Conservation (phyloP, 2,888 invertebrate genomes). For the Chironomus riparius region DNA sequence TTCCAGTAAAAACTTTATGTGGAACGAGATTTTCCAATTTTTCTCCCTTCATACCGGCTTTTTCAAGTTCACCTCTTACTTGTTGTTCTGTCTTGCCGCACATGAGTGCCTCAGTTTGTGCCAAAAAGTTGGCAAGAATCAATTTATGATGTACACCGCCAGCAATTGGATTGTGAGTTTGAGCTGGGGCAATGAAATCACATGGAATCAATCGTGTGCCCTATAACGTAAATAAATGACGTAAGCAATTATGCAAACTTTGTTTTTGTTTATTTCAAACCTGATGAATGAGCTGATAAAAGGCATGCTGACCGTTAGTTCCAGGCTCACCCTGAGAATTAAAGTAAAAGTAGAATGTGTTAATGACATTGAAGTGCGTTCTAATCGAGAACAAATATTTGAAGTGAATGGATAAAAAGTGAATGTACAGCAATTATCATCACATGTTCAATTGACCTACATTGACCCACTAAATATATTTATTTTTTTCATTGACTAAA, state of each 20-base stretch:
- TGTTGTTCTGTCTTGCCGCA: slow-evolving; percentile 52
- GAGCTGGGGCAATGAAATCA: slow-evolving; percentile 91
- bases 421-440: slow-evolving; percentile 32
- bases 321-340: slow-evolving; percentile 82
- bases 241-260: slow-evolving; percentile 28
- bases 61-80: slow-evolving; percentile 67
- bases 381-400: too few relatives aligned
- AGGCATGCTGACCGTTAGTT: slow-evolving; percentile 99
- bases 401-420: background rate
- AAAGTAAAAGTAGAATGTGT: slow-evolving; percentile 42
- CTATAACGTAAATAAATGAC: background rate
- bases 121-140: slow-evolving; percentile 91
- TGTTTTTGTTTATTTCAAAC: slow-evolving; percentile 38
- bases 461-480: background rate
- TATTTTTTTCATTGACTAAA: background rate
- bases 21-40: slow-evolving; percentile 73
- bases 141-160: slow-evolving; percentile 86
- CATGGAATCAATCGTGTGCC: slow-evolving; percentile 74
- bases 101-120: slow-evolving; percentile 98
- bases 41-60: slow-evolving; percentile 64
- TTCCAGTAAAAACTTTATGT: slow-evolving; percentile 95
- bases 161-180: slow-evolving; percentile 79
- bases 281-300: slow-evolving; percentile 98
- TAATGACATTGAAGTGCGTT: background rate
- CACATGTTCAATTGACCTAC: background rate